Evolutionary conservation across 2,797 vertebrate genomes (phyloP).

Genomic region (Gastrophryne carolinensis): DNA sequence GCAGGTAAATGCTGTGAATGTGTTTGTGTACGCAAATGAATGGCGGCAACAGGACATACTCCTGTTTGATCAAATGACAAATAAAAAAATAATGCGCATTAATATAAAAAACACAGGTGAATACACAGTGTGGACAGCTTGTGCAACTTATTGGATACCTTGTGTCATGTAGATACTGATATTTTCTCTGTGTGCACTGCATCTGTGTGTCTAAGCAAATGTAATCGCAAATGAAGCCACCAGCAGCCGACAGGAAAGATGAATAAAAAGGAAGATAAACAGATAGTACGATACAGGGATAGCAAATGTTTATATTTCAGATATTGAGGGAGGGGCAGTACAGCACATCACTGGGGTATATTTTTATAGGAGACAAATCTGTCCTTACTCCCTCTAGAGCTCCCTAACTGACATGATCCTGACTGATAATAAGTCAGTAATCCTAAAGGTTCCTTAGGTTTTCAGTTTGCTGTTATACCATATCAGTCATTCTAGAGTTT

Average conservation of each 20-base stretch:
- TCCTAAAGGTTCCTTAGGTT: too few relatives aligned
- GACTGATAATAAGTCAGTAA: too few relatives aligned
- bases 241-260: slow-evolving; percentile 40
- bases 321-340: background rate
- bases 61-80: background rate
- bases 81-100: background rate
- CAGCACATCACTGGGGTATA: background rate
- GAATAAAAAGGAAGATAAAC: background rate
- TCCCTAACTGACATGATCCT: too few relatives aligned
- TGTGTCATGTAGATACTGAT: background rate
- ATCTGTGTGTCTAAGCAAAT: slow-evolving; percentile 39
- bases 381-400: too few relatives aligned
- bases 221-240: slow-evolving; percentile 32
- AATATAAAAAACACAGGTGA: background rate
- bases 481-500: too few relatives aligned
- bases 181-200: background rate
- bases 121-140: background rate
- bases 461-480: too few relatives aligned
- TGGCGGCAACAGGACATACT: too few relatives aligned
- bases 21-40: too few relatives aligned
- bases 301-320: background rate
- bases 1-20: too few relatives aligned
- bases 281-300: background rate
- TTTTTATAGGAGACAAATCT: too few relatives aligned
- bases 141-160: background rate